Evolutionary conservation across 2,113 vertebrate species (phyloP).

Genomic region (Tor tambroides): DNA sequence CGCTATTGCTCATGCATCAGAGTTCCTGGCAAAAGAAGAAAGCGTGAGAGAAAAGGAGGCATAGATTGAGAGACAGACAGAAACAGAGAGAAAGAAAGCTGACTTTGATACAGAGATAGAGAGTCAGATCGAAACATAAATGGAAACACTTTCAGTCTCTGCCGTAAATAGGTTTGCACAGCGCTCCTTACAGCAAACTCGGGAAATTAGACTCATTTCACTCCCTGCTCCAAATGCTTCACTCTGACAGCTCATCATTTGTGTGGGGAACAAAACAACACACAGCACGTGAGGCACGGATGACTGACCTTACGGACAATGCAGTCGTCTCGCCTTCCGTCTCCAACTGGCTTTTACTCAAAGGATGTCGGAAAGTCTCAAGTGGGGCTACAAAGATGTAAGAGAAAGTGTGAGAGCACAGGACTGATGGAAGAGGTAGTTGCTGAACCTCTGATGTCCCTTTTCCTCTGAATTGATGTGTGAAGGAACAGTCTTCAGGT

Average conservation of each 20-base stretch:
- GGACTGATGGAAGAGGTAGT: slow-evolving; percentile 21
- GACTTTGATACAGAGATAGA: slow-evolving; percentile 11
- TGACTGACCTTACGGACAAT: slow-evolving; percentile 42
- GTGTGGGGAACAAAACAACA: slow-evolving; percentile 45
- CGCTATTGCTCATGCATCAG: neutral
- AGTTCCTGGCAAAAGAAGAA: slow-evolving; percentile 44
- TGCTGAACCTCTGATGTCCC: slow-evolving; percentile 41
- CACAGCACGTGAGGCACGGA: slow-evolving; percentile 30
- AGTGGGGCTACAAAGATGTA: neutral
- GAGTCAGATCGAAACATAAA: slow-evolving; percentile 18
- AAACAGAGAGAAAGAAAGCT: slow-evolving; percentile 33
- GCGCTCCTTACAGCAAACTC: neutral
- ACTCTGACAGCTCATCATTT: slow-evolving; percentile 43
- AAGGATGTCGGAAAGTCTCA: slow-evolving; percentile 27
- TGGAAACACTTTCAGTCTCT: slow-evolving; percentile 2
- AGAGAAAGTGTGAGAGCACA: slow-evolving; percentile 19
- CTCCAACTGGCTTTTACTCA: slow-evolving; percentile 20
- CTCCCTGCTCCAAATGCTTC: slow-evolving; percentile 10
- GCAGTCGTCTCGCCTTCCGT: slow-evolving; percentile 33
- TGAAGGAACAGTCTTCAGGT: slow-evolving; percentile 48
- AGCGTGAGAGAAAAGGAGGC: neutral
- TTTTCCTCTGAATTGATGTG: slow-evolving; percentile 55
- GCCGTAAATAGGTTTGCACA: slow-evolving; percentile 23
- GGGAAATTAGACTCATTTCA: slow-evolving; percentile 35
- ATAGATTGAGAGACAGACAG: neutral